These are phyloP conservation scores for Sepiola atlantica DNA, from an alignment of 2,888 invertebrate genomes.

Conservation along the genomic window DNA sequence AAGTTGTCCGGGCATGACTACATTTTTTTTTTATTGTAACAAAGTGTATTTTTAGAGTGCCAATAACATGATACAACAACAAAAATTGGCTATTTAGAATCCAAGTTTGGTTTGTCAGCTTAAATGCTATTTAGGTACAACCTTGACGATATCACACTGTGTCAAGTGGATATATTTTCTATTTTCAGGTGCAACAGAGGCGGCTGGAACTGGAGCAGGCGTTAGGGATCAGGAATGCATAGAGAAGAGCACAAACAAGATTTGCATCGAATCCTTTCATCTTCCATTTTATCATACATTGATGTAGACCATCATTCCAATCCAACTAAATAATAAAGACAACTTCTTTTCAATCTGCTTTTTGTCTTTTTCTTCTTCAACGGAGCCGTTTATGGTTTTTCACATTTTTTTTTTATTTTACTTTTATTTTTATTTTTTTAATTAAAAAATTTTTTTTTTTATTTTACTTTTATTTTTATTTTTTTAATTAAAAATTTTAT, in stretches of 20 bases:
- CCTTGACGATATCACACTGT: neutral
- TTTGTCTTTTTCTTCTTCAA: neutral
- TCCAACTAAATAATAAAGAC: neutral
- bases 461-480: too few species aligned
- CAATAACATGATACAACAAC: too few species aligned
- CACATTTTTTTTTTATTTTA: neutral
- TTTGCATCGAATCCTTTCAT: neutral
- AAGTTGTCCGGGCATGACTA: too few species aligned
- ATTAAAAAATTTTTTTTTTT: too few species aligned
- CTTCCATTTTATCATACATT: slow-evolving; percentile 32
- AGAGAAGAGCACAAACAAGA: slow-evolving; percentile 36
- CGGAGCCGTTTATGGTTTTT: neutral
- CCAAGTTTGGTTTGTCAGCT: neutral
- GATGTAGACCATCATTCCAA: slow-evolving; percentile 37
- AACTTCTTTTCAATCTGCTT: neutral
- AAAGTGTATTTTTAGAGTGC: too few species aligned
- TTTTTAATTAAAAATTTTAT: too few species aligned
- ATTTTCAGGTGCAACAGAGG: slow-evolving; percentile 85
- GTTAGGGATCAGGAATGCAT: slow-evolving; percentile 82
- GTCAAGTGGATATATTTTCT: slow-evolving; percentile 45
- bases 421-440: too few species aligned
- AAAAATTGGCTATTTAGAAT: neutral
- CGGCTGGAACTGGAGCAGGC: slow-evolving; percentile 94
- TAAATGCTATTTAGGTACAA: neutral
- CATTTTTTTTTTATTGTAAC: too few species aligned